Percentiles rank a stretch among this genome's conserved stretches.
Conservation (phyloP, 2,797 vertebrate species). For the Anas flavirostris region DNA sequence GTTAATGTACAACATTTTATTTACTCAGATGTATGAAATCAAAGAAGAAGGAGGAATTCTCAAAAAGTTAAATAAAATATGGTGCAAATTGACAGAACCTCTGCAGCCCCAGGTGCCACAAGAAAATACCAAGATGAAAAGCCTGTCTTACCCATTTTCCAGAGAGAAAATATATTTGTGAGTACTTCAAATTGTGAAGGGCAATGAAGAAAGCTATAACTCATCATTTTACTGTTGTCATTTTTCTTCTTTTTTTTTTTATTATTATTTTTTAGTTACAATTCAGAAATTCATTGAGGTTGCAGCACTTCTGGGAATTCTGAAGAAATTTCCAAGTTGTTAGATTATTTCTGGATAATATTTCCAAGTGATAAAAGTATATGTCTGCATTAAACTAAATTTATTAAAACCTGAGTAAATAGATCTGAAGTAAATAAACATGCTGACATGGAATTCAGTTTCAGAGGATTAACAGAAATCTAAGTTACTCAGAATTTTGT, state of each 20-base stretch:
- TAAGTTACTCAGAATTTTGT: background rate
- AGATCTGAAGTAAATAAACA: background rate
- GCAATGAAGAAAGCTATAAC: background rate
- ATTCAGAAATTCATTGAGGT: background rate
- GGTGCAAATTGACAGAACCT: conserved; percentile 84
- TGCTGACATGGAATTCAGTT: background rate
- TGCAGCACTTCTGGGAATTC: background rate
- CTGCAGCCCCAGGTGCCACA: conserved; percentile 90
- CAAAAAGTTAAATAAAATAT: conserved; percentile 80
- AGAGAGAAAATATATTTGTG: conserved; percentile 96
- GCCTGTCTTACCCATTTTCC: conserved; percentile 91
- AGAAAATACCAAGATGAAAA: conserved; percentile 82
- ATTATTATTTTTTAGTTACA: background rate
- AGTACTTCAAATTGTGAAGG: conserved; percentile 70
- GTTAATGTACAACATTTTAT: background rate
- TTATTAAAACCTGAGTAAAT: background rate
- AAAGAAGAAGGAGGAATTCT: conserved; percentile 85
- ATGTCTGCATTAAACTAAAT: background rate
- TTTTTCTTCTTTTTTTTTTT: background rate
- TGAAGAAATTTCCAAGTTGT: background rate
- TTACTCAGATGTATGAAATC: conserved; percentile 88
- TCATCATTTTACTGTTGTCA: accelerated
- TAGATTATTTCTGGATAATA: background rate
- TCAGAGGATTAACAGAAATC: background rate
- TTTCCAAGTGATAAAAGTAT: background rate